These are phyloP conservation scores for Penaeus japonicus DNA, from an alignment of 1,140 invertebrate species.

Conservation along the genomic window DNA sequence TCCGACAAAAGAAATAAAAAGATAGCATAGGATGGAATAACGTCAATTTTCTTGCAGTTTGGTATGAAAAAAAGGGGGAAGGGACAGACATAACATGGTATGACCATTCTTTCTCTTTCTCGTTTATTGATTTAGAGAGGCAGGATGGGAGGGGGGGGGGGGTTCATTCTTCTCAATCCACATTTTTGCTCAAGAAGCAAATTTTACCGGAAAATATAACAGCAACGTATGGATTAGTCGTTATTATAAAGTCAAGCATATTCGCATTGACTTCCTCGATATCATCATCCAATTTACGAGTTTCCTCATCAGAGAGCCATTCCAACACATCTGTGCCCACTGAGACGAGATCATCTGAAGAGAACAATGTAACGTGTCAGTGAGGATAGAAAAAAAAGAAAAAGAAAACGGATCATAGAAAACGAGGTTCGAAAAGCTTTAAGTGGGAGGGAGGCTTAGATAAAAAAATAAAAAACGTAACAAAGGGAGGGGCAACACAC, in stretches of 20 bases:
- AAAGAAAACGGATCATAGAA: neutral
- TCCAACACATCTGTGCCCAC: conserved; percentile 80
- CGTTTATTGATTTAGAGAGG: too few species aligned
- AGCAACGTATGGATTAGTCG: conserved; percentile 86
- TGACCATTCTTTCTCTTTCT: too few species aligned
- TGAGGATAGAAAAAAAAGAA: neutral
- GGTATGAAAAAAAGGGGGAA: too few species aligned
- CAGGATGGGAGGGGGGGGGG: neutral
- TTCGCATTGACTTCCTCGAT: conserved; percentile 88
- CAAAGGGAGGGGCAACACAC: neutral
- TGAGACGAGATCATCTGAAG: conserved; percentile 34
- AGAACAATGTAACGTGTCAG: neutral
- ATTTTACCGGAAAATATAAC: conserved; percentile 77
- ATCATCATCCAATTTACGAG: conserved; percentile 90
- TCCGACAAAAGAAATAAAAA: neutral
- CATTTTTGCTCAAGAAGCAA: neutral
- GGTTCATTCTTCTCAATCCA: neutral
- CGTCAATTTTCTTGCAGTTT: neutral
- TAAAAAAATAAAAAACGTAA: neutral
- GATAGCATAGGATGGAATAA: neutral
- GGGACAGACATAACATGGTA: too few species aligned
- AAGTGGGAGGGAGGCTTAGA: neutral
- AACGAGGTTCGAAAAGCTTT: neutral
- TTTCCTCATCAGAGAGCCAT: conserved; percentile 93
- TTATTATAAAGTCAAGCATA: conserved; percentile 86